Evolutionary conservation across 2,797 vertebrate species (phyloP).

Genomic region (Chloroceryle amazona): DNA sequence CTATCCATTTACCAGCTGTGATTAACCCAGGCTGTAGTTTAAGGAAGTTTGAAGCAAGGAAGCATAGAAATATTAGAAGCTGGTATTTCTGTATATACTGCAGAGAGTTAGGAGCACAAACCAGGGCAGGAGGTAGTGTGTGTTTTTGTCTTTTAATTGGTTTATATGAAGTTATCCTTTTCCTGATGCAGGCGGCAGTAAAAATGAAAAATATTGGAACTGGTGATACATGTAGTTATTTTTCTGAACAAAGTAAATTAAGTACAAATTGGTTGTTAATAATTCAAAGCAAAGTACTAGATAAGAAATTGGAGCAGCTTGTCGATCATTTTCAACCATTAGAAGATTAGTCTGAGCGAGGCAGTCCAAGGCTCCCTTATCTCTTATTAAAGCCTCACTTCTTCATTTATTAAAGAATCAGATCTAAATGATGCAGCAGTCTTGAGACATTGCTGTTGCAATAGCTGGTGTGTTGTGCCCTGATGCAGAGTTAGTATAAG

Average conservation of each 20-base stretch:
- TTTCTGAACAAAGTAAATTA: conserved; percentile 52
- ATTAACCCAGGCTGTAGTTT: conserved; percentile 4
- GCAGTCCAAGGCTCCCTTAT: background rate
- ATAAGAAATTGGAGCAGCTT: conserved; percentile 44
- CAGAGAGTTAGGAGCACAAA: background rate
- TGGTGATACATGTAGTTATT: conserved; percentile 22
- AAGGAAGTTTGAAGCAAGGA: background rate
- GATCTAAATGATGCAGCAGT: conserved; percentile 10
- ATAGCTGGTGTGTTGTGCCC: rapidly evolving
- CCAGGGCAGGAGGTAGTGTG: background rate
- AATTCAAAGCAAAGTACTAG: conserved; percentile 47
- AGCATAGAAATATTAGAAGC: background rate
- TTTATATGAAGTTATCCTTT: background rate
- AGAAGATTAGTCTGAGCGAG: conserved; percentile 26
- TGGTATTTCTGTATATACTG: background rate
- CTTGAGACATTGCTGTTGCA: background rate
- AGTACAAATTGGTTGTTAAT: conserved; percentile 59
- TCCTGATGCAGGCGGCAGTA: background rate
- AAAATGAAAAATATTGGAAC: conserved; percentile 13
- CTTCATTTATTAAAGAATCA: conserved; percentile 37
- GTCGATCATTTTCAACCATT: conserved; percentile 40
- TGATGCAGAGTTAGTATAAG: background rate
- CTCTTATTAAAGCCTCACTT: conserved; percentile 31
- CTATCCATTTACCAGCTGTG: background rate
- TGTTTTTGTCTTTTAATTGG: background rate